Percentiles rank a stretch among this genome's conserved stretches.
Evolutionary conservation across 2,797 vertebrate genomes (phyloP).

Genomic region (Bufotes viridis): DNA sequence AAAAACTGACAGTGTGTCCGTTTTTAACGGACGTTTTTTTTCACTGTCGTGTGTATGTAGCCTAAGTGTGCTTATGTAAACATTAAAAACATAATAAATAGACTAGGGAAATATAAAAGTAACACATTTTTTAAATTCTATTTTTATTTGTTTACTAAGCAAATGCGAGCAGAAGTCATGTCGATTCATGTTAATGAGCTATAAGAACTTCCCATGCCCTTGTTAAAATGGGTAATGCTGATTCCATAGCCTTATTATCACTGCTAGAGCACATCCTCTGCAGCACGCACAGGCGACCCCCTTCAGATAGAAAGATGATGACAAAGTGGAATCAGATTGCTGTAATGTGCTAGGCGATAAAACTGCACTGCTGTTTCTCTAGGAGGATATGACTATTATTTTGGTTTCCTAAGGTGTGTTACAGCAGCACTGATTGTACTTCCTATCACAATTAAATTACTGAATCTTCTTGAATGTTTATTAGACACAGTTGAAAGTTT

Average conservation of each 20-base stretch:
- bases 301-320: constrained; percentile 73
- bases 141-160: constrained; percentile 70
- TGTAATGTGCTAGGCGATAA: constrained; percentile 73
- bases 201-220: constrained; percentile 71
- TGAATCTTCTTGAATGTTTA: constrained; percentile 68
- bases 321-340: constrained; percentile 75
- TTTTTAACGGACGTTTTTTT: too few relatives aligned
- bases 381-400: constrained; percentile 68
- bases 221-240: constrained; percentile 75
- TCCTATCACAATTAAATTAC: constrained; percentile 68
- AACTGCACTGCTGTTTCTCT: constrained; percentile 69
- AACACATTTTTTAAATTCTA: constrained; percentile 65
- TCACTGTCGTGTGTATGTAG: too few relatives aligned
- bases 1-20: too few relatives aligned
- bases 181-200: constrained; percentile 76
- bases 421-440: constrained; percentile 70
- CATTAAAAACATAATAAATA: background rate
- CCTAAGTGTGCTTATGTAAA: background rate
- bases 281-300: constrained; percentile 67
- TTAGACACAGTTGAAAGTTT: constrained; percentile 59
- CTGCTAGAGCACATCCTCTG: constrained; percentile 63
- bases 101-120: constrained; percentile 26
- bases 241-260: constrained; percentile 76
- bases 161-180: constrained; percentile 68
- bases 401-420: constrained; percentile 71